A percentile compares a stretch with the other conserved stretches of the same genome.
Evolutionary conservation across 2,113 vertebrate species (phyloP).

Genomic region (Danio rerio): GRCz12tu NC_133199.1:3664001-3664500

Average conservation of each 20-base stretch:
- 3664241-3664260: neutral
- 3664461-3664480: neutral
- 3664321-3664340: neutral
- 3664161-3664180: constrained; percentile 19
- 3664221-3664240: neutral
- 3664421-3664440: neutral
- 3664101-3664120: neutral
- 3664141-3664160: constrained; percentile 2
- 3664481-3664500: neutral
- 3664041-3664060: too few species aligned
- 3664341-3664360: constrained; percentile 53
- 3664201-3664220: constrained; percentile 6
- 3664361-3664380: neutral
- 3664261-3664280: constrained; percentile 39
- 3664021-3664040: too few species aligned
- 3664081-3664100: too few species aligned
- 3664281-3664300: constrained; percentile 7
- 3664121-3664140: constrained; percentile 19
- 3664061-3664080: too few species aligned
- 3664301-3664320: constrained; percentile 26
- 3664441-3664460: neutral
- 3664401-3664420: neutral
- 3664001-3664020: too few species aligned
- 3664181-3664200: constrained; percentile 17
- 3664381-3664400: constrained; percentile 17